Evolutionary conservation across 1,140 invertebrate genomes (phyloP).

Genomic region (Alviniconcha marisindica): DNA sequence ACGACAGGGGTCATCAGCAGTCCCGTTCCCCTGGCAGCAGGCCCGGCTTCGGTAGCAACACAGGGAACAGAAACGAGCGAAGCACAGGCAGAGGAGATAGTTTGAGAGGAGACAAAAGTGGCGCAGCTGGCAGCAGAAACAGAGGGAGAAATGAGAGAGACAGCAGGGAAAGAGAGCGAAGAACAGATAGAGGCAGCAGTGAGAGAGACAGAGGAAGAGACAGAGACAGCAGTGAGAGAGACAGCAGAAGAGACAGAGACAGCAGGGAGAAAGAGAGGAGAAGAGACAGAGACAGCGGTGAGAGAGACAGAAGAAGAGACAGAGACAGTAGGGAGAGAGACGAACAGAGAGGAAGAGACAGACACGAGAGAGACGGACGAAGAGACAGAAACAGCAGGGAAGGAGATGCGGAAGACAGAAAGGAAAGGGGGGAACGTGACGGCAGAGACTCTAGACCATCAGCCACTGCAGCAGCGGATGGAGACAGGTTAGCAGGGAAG

Average conservation of each 20-base stretch:
- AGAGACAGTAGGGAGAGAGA: slow-evolving; percentile 31
- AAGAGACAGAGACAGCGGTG: slow-evolving; percentile 33
- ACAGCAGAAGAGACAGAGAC: too few species aligned
- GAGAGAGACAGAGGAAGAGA: too few species aligned
- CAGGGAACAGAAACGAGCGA: background rate
- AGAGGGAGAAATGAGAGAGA: too few species aligned
- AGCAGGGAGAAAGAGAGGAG: too few species aligned
- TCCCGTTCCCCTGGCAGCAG: slow-evolving; percentile 2
- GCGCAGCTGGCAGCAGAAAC: slow-evolving; percentile 25
- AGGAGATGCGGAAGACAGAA: background rate
- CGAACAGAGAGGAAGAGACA: too few species aligned
- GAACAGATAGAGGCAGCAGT: too few species aligned
- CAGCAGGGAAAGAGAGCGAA: too few species aligned
- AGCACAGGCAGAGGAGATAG: background rate
- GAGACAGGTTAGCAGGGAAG: background rate
- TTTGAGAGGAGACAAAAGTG: slow-evolving; percentile 14
- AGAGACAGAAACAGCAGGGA: slow-evolving; percentile 5
- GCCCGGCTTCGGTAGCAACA: too few species aligned
- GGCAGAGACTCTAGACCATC: background rate
- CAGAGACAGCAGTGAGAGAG: too few species aligned
- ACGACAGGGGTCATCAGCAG: background rate
- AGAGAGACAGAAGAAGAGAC: slow-evolving; percentile 53
- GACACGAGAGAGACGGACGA: too few species aligned
- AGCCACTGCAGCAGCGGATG: slow-evolving; percentile 13
- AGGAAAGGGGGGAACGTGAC: background rate